Evolutionary conservation across 2,888 invertebrate species (phyloP), one percentile per base, ranked within the genome.

Genomic region (Mythimna ferrago): DNA sequence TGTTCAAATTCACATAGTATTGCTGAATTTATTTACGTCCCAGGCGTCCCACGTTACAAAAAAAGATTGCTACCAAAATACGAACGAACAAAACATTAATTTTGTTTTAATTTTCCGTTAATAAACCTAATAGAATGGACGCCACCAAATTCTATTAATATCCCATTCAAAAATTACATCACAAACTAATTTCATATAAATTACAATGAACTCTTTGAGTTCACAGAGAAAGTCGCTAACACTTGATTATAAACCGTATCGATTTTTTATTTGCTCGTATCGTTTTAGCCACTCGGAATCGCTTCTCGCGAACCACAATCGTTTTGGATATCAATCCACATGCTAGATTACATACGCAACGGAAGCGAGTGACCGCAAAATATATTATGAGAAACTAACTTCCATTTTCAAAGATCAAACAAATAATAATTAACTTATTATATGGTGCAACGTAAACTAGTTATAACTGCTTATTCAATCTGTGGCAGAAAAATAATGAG

Each of bases 291-390:
- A 75, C 84, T 88, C 88, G 80, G 89, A 92, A 93, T 93, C 91
- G 92, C 92, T 92, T 93, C 91, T 89, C 80, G 89, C 54, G 60
- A 85, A 79, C 93, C 93, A 86, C 94, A 93, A 90, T 88, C 91
- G 91, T 90, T 93, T 93, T 89, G 86, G 66, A 80, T 85, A 83
- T 66, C 88, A 90, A 92, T 92, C 84, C 91, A 92, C 91, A 92
- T 92, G 92, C 89, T 90, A 90, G 89, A 92, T 92, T 93, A 93
- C 92, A 93, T 92, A 94, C 93, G 91, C 84, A 90, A 91, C 90
- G 92, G 92, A 92, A 92, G 89, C 89, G 80, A 86, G 80, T 64
- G 48, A 88, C 90, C 90, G 81, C 91, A 89, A 74, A 88, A 86
- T 86, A 82, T 89, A 84, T 85, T 86, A 86, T 88, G 82, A 84